phyloP scores from a whole-genome alignment of 2,888 invertebrate species.

The Philaethria dido region DNA sequence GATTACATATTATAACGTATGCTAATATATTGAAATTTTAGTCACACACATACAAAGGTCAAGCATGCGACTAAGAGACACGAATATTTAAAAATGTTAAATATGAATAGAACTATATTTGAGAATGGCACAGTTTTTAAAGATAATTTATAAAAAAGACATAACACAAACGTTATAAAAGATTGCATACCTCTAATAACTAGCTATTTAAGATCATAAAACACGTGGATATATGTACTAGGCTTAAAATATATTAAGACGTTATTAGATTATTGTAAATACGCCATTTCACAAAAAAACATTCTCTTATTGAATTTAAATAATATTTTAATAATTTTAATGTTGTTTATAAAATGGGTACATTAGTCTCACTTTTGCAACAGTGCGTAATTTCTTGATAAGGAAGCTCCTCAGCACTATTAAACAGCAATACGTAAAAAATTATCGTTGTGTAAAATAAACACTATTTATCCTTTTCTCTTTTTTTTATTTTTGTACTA shows the following conservation, averaged over 20 bases:
- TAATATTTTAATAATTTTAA: too few species aligned
- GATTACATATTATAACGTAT: conserved; percentile 2
- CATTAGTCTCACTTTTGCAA: background rate
- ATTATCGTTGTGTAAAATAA: background rate
- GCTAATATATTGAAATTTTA: conserved; percentile 4
- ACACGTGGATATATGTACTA: background rate
- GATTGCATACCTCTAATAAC: background rate
- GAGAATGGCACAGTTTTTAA: conserved; percentile 15
- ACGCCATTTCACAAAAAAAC: background rate
- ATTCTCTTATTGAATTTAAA: background rate
- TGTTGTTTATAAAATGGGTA: background rate
- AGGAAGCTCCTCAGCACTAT: background rate
- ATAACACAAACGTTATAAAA: background rate
- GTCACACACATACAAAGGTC: conserved; percentile 11
- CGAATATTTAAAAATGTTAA: background rate
- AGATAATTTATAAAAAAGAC: conserved; percentile 2
- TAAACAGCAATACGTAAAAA: background rate
- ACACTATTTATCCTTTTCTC: too few species aligned
- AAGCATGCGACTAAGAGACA: background rate
- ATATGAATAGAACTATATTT: background rate
- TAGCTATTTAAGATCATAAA: background rate
- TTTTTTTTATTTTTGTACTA: too few species aligned
- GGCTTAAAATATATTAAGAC: background rate
- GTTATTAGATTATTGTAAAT: background rate
- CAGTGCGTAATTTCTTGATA: background rate